These are phyloP conservation scores for Carettochelys insculpta DNA, from an alignment of 2,113 vertebrate genomes.

Conservation along the genomic window DNA sequence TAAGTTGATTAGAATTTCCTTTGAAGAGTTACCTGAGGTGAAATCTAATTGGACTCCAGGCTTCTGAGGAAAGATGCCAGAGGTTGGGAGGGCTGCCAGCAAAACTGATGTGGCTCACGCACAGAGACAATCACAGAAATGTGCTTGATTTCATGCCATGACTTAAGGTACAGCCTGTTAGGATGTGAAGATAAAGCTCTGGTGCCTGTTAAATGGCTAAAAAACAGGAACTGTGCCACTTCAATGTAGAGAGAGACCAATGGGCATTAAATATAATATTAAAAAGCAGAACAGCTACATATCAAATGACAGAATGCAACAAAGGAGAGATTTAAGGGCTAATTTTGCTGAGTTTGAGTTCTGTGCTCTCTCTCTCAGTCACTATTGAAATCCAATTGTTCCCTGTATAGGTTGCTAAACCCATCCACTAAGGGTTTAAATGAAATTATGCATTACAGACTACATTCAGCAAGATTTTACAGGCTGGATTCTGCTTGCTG, in stretches of 20 bases:
- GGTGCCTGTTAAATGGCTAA: slow-evolving; percentile 43
- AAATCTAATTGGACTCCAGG: slow-evolving; percentile 60
- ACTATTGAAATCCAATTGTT: background rate
- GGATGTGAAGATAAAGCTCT: slow-evolving; percentile 37
- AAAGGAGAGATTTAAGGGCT: slow-evolving; percentile 22
- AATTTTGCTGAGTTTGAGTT: background rate
- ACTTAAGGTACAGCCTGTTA: slow-evolving; percentile 38
- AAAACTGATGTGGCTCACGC: slow-evolving; percentile 12
- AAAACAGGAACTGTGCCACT: slow-evolving; percentile 57
- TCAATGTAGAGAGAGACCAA: slow-evolving; percentile 32
- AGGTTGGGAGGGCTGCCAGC: slow-evolving; percentile 35
- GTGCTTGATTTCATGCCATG: slow-evolving; percentile 59
- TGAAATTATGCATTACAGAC: slow-evolving; percentile 30
- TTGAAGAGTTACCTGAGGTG: slow-evolving; percentile 80
- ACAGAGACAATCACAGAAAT: background rate
- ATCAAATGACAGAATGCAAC: slow-evolving; percentile 63
- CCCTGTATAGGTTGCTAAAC: slow-evolving; percentile 26
- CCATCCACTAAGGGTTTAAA: background rate
- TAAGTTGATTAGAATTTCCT: slow-evolving; percentile 69
- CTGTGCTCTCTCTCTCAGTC: slow-evolving; percentile 21
- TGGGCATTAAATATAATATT: slow-evolving; percentile 27
- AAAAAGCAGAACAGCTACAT: background rate
- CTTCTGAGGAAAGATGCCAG: slow-evolving; percentile 58
- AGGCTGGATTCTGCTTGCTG: background rate
- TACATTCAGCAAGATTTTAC: background rate